Base-by-base conservation (phyloP, 1,140 invertebrate species). In the Caenorhabditis latens region DNA sequence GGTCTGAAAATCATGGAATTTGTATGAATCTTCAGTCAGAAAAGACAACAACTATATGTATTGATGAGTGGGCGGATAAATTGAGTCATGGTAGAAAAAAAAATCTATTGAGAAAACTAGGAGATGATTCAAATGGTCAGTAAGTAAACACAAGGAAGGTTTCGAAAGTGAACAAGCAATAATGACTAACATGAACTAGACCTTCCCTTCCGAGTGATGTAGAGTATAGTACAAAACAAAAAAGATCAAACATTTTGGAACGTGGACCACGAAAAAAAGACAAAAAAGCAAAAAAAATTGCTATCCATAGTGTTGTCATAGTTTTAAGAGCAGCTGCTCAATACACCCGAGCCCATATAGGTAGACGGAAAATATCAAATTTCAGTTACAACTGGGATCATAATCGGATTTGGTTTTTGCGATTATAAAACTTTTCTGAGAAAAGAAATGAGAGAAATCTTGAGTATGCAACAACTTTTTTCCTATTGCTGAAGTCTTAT, bases 121-220 rank as follows among this genome's bases (percentile, higher is more conserved):
- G 13, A 14, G 65, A 46, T 46, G 65, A 32, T 50, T 48, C n/a
- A 32, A 79, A 50, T 79, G 71, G 71, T 79, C 71, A 79, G 40
- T 19, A 79, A 53, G 71, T 50, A 79, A 79, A 79, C 19, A 79
- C n/a, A n/a, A n/a, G 14, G 14, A 46, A 16, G 19, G 19, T 71
- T 71, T 71, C 65, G 65, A 71, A 71, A 71, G 13, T 16, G 42
- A 43, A n/a, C 42, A 46, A 63, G 61, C 50, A 16, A 21, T 1
- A 4, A 46, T 71, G 65, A 71, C 65, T 71, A 71, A 46, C 65
- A 43, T 32, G 11, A 40, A 40, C 61, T 7, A 21, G 13, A 58
- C 13, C 2, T 8, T 58, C n/a, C 13, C 2, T 8, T 58, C n/a
- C 11, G 0, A 32, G 21, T 32, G 61, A 32, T 7, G 21, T 32